Evolutionary conservation across 53 echinoderm and acorn worm species (phyloP), one percentile per base, ranked within the genome.

Genomic region (Paracentrotus lividus): DNA sequence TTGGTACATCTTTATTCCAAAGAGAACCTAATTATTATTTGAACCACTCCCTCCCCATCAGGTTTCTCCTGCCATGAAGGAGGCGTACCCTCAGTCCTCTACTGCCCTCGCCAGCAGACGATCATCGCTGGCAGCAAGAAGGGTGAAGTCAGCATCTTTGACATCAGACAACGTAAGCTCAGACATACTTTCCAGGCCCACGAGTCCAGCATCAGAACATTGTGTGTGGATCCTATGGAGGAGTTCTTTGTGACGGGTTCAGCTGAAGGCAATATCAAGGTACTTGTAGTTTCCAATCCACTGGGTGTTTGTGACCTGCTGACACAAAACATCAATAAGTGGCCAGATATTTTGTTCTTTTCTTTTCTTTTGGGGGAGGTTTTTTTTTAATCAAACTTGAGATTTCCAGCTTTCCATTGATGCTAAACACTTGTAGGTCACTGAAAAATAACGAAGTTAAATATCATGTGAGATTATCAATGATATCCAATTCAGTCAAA

Each of bases 261-360:
- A 18, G 96, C 97, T 1, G 99, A 99, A 77, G 99, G 99, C 43
- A 96, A 99, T 44, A 99, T 99, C n/a, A 99, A 97, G 95, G 99
- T 99, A 81, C 23, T 8, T n/a, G n/a, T n/a, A n/a, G n/a, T n/a
- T n/a, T n/a, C n/a, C n/a, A n/a, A n/a, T n/a, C n/a, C n/a, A n/a
- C n/a, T n/a, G n/a, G n/a, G n/a, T n/a, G n/a, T n/a, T n/a, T n/a
- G n/a, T n/a, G n/a, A n/a, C n/a, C n/a, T n/a, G n/a, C n/a, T n/a
- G n/a, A n/a, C n/a, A n/a, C n/a, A n/a, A n/a, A n/a, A n/a, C n/a
- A n/a, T n/a, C n/a, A n/a, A n/a, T n/a, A n/a, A n/a, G n/a, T n/a
- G n/a, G n/a, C n/a, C n/a, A n/a, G n/a, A n/a, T n/a, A n/a, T n/a
- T n/a, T n/a, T n/a, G n/a, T n/a, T n/a, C n/a, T n/a, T n/a, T n/a